Evolutionary conservation across 2,888 invertebrate genomes (phyloP), one percentile per base, ranked within the genome.

Genomic region (Platycnemis pennipes): DNA sequence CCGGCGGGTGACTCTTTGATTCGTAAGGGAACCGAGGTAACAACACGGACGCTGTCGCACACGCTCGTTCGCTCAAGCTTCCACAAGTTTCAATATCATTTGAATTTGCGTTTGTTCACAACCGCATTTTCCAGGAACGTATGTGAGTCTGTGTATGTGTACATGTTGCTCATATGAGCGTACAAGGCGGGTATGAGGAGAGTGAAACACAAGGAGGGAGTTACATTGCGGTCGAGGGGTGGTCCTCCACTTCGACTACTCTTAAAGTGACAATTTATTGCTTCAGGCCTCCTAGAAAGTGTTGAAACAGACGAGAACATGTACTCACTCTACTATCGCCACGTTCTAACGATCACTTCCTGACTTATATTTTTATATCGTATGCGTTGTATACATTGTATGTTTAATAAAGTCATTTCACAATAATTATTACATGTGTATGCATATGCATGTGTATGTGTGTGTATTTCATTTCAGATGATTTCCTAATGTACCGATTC

Each of bases 401-500:
- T 56, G 91, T 91, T 91, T 91, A 91, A 91, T 91, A 91, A 91
- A 91, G 91, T 91, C 91, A 91, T 91, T 91, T 91, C 91, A 42
- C 69, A n/a, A 91, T 63, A 63, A 63, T 63, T 91, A 22, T 44
- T 63, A 26, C 44, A 26, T 91, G 53, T 91, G n/a, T n/a, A n/a
- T n/a, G n/a, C n/a, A n/a, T n/a, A n/a, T n/a, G n/a, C n/a, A n/a
- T n/a, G n/a, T n/a, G n/a, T n/a, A n/a, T n/a, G n/a, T n/a, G n/a
- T n/a, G n/a, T n/a, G 44, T 22, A 45, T 87, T 19, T 87, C 0
- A 7, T 87, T 77, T 77, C 3, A 0, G 7, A 4, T 0, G 7
- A 91, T 91, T 49, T 44, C 26, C 44, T 69, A 44, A 26, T n/a
- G 77, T 69, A 63, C 26, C 42, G 87, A 87, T 87, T 87, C n/a